phyloP scores from a whole-genome alignment of 2,888 invertebrate species.

The Agrochola macilenta region DNA sequence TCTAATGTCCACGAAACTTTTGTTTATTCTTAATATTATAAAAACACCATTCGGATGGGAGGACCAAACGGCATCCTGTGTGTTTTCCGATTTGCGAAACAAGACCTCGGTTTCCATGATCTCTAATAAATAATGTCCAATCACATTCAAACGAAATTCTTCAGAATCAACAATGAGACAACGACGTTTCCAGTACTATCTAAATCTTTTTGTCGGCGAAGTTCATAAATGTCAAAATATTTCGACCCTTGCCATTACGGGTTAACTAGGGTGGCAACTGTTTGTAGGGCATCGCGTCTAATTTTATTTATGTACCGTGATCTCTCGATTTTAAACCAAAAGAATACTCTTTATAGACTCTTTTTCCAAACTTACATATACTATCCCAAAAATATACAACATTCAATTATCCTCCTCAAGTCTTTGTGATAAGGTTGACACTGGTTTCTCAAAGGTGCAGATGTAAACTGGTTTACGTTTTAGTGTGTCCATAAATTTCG shows the following conservation, averaged over 20 bases:
- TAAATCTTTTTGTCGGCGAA: slow-evolving; percentile 59
- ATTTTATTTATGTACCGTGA: slow-evolving; percentile 89
- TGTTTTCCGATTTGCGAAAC: background rate
- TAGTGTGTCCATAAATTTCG: slow-evolving; percentile 78
- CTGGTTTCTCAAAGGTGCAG: rapidly evolving
- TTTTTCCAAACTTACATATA: slow-evolving; percentile 7
- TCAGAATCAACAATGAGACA: background rate
- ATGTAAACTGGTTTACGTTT: slow-evolving; percentile 27
- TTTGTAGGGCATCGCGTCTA: slow-evolving; percentile 82
- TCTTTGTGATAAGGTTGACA: background rate
- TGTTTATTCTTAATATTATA: background rate
- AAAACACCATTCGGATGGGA: background rate
- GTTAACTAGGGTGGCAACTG: slow-evolving; percentile 84
- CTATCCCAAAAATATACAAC: background rate
- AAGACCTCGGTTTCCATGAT: background rate
- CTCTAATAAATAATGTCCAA: background rate
- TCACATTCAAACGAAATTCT: background rate
- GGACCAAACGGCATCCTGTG: too few relatives aligned
- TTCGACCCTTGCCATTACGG: slow-evolving; percentile 81
- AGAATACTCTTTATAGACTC: slow-evolving; percentile 69
- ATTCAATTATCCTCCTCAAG: background rate
- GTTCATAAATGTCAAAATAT: slow-evolving; percentile 87
- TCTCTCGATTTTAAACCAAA: slow-evolving; percentile 77
- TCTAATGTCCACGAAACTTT: background rate
- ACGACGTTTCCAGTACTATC: slow-evolving; percentile 55